These are phyloP conservation scores for Stenopsyche tienmushanensis DNA, from an alignment of 1,140 invertebrate genomes.

Conservation along the genomic window DNA sequence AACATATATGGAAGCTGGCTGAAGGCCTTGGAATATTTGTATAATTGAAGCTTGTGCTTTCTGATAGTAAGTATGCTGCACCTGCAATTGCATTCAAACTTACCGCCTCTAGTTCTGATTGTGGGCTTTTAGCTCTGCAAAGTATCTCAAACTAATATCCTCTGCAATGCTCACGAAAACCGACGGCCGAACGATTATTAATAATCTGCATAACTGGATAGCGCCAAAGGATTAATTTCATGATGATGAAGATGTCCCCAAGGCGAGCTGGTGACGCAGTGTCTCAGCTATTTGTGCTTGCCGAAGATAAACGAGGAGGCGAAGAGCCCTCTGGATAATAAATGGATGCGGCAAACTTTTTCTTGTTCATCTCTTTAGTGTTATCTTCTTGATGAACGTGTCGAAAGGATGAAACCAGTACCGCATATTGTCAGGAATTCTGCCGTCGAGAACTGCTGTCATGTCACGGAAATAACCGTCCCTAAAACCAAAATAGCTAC, in stretches of 20 bases:
- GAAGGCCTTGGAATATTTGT: constrained; percentile 9
- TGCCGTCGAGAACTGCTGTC: constrained; percentile 7
- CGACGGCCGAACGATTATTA: too few species aligned
- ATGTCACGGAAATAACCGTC: too few species aligned
- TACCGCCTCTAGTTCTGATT: constrained; percentile 1
- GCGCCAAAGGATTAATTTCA: neutral
- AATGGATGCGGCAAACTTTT: constrained; percentile 27
- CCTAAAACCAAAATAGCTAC: too few species aligned
- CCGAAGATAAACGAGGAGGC: neutral
- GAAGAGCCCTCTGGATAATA: constrained; percentile 24
- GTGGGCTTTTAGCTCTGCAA: neutral
- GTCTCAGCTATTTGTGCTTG: neutral
- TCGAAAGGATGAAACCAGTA: constrained; percentile 31
- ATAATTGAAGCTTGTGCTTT: constrained; percentile 9
- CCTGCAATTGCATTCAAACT: constrained; percentile 13
- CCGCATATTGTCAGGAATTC: constrained; percentile 17
- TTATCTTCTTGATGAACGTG: constrained; percentile 29
- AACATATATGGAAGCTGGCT: neutral
- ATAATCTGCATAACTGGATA: neutral
- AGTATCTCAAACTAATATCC: constrained; percentile 16
- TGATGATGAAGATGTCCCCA: neutral
- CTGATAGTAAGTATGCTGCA: neutral
- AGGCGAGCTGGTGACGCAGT: neutral
- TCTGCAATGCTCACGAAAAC: too few species aligned
- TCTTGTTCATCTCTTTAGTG: constrained; percentile 16